Evolutionary conservation across 2,888 invertebrate genomes (phyloP), one percentile per base, ranked within the genome.

Genomic region (Pilophorus perplexus): DNA sequence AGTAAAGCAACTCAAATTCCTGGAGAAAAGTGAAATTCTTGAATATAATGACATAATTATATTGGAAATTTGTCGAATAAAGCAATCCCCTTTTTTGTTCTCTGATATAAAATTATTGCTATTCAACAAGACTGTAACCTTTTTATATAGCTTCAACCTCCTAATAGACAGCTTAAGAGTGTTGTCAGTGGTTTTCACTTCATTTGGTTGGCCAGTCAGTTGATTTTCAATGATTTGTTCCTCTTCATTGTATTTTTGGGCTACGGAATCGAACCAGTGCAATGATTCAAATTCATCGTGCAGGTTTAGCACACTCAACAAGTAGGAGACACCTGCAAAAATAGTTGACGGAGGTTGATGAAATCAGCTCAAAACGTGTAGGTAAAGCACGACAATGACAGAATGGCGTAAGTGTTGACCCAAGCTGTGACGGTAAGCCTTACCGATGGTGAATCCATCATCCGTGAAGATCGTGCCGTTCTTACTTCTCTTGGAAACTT

Each of bases 371-470:
- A n/a, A n/a, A n/a, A n/a, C n/a, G n/a, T n/a, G n/a, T n/a, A n/a
- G n/a, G n/a, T n/a, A n/a, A n/a, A n/a, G n/a, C n/a, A n/a, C n/a
- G n/a, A n/a, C n/a, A n/a, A n/a, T n/a, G n/a, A n/a, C n/a, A n/a
- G n/a, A n/a, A n/a, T n/a, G n/a, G n/a, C n/a, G n/a, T n/a, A n/a
- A n/a, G n/a, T n/a, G n/a, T n/a, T n/a, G n/a, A n/a, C n/a, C n/a
- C n/a, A n/a, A n/a, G n/a, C n/a, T n/a, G n/a, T n/a, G n/a, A n/a
- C n/a, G n/a, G n/a, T n/a, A 10, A 27, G 3, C 5, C 52, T 72
- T 79, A 75, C 97, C 99, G 85, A 99, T 91, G 3, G 95, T 90
- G 80, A 99, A 98, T 12, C 99, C 99, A 78, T 99, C 99, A 78
- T 99, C 98, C 10, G 96, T 95, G 76, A 99, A 95, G 1, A 93